Evolutionary conservation across 2,113 vertebrate species (phyloP).

Genomic region (Equus przewalskii): DNA sequence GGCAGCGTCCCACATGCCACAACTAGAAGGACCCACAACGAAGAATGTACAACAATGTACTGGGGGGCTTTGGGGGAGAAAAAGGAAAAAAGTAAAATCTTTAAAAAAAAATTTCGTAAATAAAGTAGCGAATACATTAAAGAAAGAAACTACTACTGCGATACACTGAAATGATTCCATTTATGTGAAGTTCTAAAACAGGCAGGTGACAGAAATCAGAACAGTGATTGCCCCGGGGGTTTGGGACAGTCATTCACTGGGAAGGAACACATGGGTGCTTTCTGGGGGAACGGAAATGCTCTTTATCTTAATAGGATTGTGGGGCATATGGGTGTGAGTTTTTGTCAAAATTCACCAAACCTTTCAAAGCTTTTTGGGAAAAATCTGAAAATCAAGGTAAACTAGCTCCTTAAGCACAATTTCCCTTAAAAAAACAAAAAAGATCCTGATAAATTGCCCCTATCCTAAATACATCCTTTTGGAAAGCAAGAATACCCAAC

Average conservation of each 20-base stretch:
- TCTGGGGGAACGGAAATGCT: neutral
- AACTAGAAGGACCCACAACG: too few relatives aligned
- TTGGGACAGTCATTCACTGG: neutral
- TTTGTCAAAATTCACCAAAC: slow-evolving; percentile 28
- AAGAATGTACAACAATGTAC: too few relatives aligned
- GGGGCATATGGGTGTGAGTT: neutral
- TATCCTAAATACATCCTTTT: neutral
- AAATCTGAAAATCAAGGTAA: slow-evolving; percentile 53
- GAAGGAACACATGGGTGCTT: neutral
- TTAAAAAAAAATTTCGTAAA: neutral
- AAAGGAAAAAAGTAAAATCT: too few relatives aligned
- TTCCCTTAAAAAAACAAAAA: neutral
- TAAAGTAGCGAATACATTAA: neutral
- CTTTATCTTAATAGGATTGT: neutral
- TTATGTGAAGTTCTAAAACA: neutral
- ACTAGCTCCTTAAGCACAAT: neutral
- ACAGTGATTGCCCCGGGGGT: neutral
- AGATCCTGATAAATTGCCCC: neutral
- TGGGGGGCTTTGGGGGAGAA: too few relatives aligned
- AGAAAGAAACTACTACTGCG: neutral
- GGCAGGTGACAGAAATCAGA: neutral
- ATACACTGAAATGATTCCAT: neutral
- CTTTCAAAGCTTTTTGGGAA: slow-evolving; percentile 21
- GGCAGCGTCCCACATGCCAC: too few relatives aligned
- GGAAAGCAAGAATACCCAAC: neutral